Percentiles rank a stretch among this genome's conserved stretches.
Conservation (phyloP, 2,113 vertebrate species). For the Zapus hudsonius region DNA sequence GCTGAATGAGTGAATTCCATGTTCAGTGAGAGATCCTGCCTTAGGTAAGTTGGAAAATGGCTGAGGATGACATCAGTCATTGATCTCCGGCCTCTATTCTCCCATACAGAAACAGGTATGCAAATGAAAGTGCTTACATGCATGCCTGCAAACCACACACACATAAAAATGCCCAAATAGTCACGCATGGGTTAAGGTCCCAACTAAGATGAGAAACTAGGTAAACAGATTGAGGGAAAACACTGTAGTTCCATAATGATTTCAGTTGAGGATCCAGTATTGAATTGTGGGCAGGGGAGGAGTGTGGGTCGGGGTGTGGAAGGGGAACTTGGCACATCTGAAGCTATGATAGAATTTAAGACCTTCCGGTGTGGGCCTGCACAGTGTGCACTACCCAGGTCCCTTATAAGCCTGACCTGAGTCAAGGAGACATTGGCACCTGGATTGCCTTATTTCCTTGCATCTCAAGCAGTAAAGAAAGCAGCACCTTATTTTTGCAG, state of each 20-base stretch:
- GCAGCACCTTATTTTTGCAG: neutral
- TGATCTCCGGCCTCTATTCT: neutral
- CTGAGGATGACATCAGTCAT: neutral
- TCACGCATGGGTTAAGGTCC: neutral
- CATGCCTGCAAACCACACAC: neutral
- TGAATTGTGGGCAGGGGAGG: neutral
- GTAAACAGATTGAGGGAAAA: neutral
- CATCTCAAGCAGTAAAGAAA: neutral
- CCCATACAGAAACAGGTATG: neutral
- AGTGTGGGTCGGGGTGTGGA: neutral
- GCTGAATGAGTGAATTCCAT: neutral
- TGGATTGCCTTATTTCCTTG: neutral
- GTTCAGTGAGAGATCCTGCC: neutral
- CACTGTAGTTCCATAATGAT: neutral
- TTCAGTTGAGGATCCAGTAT: neutral
- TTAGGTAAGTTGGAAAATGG: neutral
- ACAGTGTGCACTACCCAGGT: neutral
- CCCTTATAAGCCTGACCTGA: neutral
- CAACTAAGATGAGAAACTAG: neutral
- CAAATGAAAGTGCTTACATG: no score
- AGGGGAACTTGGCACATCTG: neutral
- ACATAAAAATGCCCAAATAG: neutral
- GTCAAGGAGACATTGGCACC: neutral
- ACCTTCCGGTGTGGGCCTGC: neutral
- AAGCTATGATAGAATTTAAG: neutral